These are phyloP conservation scores for Hecatera dysodea DNA, from an alignment of 2,888 invertebrate genomes.

Conservation along the genomic window DNA sequence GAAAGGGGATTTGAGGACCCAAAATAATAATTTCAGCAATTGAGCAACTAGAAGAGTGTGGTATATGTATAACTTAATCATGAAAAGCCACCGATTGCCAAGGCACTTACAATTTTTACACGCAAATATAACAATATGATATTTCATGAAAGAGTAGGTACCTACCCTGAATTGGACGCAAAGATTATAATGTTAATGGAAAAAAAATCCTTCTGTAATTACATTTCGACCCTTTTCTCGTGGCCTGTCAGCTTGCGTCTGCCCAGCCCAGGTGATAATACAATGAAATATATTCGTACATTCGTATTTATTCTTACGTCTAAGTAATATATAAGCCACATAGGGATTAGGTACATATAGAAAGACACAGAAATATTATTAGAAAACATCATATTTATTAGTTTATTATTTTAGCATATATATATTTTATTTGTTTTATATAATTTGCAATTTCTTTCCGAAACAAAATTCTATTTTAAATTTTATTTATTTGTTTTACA, in stretches of 20 bases:
- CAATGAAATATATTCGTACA: conserved; percentile 2
- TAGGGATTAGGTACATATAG: neutral
- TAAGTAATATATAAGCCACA: neutral
- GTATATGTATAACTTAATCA: no score
- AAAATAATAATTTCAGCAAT: no score
- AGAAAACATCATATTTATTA: no score
- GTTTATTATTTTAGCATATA: no score
- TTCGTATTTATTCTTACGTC: conserved; percentile 8
- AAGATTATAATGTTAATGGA: conserved; percentile 42
- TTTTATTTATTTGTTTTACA: no score
- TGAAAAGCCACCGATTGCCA: neutral
- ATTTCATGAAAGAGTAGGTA: conserved; percentile 4
- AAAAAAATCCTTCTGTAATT: conserved; percentile 48
- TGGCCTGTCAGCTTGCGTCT: conserved; percentile 31
- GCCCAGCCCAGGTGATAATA: conserved; percentile 24
- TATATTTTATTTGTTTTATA: no score
- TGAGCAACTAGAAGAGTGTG: no score
- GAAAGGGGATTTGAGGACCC: no score
- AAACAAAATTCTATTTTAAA: no score
- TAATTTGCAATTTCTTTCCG: no score
- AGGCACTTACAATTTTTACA: neutral
- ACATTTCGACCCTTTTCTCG: conserved; percentile 47
- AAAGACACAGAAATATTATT: no score
- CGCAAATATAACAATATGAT: neutral
- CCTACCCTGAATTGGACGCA: neutral